Base-by-base conservation (phyloP, 2,113 vertebrate species). In the Rutilus rutilus region DNA sequence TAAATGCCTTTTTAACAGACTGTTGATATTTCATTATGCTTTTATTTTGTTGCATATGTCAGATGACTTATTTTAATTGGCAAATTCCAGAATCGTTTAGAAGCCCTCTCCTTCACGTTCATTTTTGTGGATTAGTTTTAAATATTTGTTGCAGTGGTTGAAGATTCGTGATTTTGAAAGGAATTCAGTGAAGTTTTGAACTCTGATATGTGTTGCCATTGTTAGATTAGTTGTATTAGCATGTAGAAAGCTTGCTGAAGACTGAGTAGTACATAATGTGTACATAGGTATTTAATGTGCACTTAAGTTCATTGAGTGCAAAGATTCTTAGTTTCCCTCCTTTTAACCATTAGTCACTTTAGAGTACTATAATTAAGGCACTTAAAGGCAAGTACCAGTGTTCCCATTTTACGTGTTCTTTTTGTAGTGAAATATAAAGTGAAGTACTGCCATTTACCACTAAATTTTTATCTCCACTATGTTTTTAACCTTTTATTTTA, bases 281-380 rank as follows among this genome's bases (percentile, higher is more conserved):
- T 71, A 23, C 67, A 71, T 71, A 12, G 19, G 19, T 39, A 12
- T 23, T 42, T 36, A 71, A 42, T 71, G 67, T 71, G 36, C 67
- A 47, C 21, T 74, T 15, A 23, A 47, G 71, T 74, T 71, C 17
- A 36, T 33, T 47, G 42, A 47, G 39, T 47, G 71, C 42, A 47
- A 14, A 25, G 42, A n/a, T 47, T 23, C 67, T 71, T 23, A 23
- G 19, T 71, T 71, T 71, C 33, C 36, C 67, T 71, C 33, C 2
- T 71, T 71, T 71, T 71, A 71, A 39, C 67, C 65, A 21, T 42
- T 4, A 69, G 36, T 42, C 36, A 71, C 19, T 42, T 71, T 42
- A 12, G 36, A 71, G 36, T 71, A 39, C 67, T 71, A 42, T 71
- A 71, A 71, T 71, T 36, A 71, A 71, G 67, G 67, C 67, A 71